Percentiles rank a stretch among this genome's conserved stretches.
Evolutionary conservation across 2,113 vertebrate species (phyloP).

Genomic region (Gymnobelideus leadbeateri): DNA sequence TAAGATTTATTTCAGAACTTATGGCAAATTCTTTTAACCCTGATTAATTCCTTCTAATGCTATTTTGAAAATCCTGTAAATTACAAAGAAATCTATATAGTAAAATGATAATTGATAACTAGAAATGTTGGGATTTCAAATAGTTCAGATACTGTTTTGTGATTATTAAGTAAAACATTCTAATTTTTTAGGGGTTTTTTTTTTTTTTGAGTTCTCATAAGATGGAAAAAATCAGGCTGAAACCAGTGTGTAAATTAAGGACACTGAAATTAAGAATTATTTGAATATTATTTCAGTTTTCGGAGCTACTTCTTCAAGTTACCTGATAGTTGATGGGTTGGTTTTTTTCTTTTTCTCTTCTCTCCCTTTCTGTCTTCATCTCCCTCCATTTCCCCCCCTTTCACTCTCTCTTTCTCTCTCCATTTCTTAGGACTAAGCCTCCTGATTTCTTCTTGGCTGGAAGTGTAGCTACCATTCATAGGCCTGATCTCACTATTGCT

Average conservation of each 20-base stretch:
- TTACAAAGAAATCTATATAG: slow-evolving; percentile 34
- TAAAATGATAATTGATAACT: slow-evolving; percentile 1
- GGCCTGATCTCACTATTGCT: neutral
- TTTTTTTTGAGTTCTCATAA: neutral
- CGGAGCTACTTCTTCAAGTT: slow-evolving; percentile 26
- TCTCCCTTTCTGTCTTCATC: neutral
- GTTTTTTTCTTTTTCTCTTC: neutral
- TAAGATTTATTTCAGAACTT: neutral
- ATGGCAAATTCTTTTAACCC: neutral
- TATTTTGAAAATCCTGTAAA: slow-evolving; percentile 48
- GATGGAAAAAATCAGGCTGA: neutral
- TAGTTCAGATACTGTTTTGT: neutral
- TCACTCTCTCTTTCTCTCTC: neutral
- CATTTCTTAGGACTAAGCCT: neutral
- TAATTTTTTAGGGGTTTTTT: neutral
- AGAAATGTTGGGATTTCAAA: neutral
- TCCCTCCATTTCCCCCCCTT: neutral
- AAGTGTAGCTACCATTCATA: neutral
- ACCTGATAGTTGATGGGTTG: neutral
- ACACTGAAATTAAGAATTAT: slow-evolving; percentile 32
- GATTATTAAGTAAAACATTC: neutral
- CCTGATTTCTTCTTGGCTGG: neutral
- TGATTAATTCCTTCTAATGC: slow-evolving; percentile 34
- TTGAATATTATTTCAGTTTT: slow-evolving; percentile 20
- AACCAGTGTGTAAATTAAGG: neutral